These are phyloP conservation scores for Eulithis prunata DNA, from an alignment of 2,888 invertebrate genomes.

Conservation along the genomic window DNA sequence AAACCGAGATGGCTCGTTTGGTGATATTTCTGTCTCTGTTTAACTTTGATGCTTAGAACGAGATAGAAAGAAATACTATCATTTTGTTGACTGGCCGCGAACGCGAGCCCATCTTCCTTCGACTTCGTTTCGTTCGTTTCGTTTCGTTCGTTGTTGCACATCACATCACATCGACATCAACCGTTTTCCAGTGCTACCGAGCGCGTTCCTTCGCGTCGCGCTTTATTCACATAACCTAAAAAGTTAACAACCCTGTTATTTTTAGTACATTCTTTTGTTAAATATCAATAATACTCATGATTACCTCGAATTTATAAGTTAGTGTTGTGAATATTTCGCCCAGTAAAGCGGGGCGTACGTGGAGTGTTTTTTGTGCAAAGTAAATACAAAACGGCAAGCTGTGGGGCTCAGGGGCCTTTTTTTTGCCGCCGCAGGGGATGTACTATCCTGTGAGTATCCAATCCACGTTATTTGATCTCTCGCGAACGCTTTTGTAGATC, in stretches of 20 bases:
- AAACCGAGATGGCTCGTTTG: constrained; percentile 45
- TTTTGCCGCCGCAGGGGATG: constrained; percentile 98
- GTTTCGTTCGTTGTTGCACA: constrained; percentile 66
- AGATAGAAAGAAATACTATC: constrained; percentile 41
- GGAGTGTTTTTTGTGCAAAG: constrained; percentile 85
- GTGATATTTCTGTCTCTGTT: constrained; percentile 60
- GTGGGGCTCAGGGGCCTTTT: constrained; percentile 98
- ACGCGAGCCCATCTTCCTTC: constrained; percentile 49
- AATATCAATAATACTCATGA: constrained; percentile 75
- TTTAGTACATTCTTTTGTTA: constrained; percentile 66
- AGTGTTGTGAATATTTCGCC: constrained; percentile 80
- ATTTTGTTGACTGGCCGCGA: constrained; percentile 58
- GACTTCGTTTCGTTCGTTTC: constrained; percentile 44
- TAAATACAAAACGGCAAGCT: constrained; percentile 94
- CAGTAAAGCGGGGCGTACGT: constrained; percentile 71
- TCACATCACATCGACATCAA: constrained; percentile 68
- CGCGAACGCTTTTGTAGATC: constrained; percentile 23
- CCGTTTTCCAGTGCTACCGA: constrained; percentile 81
- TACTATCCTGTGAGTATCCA: constrained; percentile 95
- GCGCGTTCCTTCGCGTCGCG: constrained; percentile 82
- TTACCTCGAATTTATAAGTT: constrained; percentile 78
- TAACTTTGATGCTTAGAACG: constrained; percentile 49
- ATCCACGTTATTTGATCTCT: constrained; percentile 48
- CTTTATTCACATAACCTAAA: constrained; percentile 81
- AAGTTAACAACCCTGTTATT: constrained; percentile 70